Evolutionary conservation across 2,113 vertebrate species (phyloP).

Genomic region (Ibidorhyncha struthersii): DNA sequence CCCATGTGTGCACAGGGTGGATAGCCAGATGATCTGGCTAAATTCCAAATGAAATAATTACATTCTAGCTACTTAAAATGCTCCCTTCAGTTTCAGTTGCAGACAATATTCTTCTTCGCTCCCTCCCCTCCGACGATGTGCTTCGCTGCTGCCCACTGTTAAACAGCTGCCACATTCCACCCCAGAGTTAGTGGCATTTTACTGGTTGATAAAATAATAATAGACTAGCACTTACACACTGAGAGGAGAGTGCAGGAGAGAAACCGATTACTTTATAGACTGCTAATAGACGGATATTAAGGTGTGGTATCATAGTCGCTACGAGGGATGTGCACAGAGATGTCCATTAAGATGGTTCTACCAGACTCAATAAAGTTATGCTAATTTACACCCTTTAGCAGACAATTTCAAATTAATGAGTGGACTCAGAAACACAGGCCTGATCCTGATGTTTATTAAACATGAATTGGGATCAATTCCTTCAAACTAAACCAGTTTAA

Average conservation of each 20-base stretch:
- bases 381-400: neutral
- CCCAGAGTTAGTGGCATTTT: neutral
- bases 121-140: rapidly evolving
- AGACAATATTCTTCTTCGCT: neutral
- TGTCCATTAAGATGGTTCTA: neutral
- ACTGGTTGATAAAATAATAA: neutral
- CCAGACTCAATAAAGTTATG: neutral
- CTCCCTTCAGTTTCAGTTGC: neutral
- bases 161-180: neutral
- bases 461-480: neutral
- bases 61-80: neutral
- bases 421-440: neutral
- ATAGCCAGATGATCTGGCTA: neutral
- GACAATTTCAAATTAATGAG: neutral
- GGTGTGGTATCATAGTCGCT: neutral
- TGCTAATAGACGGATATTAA: neutral
- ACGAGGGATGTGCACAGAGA: neutral
- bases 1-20: neutral
- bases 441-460: neutral
- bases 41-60: constrained; percentile 19
- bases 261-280: neutral
- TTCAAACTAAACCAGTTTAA: neutral
- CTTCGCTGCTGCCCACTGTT: neutral
- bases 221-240: neutral
- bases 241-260: neutral